Evolutionary conservation across 2,797 vertebrate species (phyloP).

Genomic region (Adelosebastes latens): DNA sequence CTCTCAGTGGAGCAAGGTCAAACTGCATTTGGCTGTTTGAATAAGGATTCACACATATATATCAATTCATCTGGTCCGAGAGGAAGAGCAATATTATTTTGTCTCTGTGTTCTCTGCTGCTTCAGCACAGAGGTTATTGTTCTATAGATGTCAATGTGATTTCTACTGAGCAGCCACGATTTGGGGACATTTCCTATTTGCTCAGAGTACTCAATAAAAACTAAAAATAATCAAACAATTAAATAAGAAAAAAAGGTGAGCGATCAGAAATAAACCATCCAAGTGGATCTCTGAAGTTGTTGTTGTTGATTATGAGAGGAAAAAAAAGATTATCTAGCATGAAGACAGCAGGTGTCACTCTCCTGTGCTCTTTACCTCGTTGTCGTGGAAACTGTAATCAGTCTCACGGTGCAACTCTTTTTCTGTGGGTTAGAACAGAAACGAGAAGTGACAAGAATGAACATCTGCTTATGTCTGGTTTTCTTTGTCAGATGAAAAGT

Average conservation of each 20-base stretch:
- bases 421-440: neutral
- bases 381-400: neutral
- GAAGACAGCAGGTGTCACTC: neutral
- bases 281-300: neutral
- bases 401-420: neutral
- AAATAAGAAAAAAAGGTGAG: neutral
- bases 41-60: slow-evolving; percentile 3
- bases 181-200: neutral
- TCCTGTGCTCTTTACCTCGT: neutral
- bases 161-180: neutral
- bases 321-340: neutral
- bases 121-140: slow-evolving; percentile 13
- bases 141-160: neutral
- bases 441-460: neutral
- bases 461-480: neutral
- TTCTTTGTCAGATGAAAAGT: neutral
- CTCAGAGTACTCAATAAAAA: neutral
- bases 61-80: neutral
- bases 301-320: neutral
- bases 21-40: slow-evolving; percentile 7
- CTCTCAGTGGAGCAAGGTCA: slow-evolving; percentile 4
- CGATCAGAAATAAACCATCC: neutral
- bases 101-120: neutral
- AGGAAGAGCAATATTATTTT: neutral
- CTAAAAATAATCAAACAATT: neutral